Conservation (phyloP, 2,888 invertebrate genomes). For the Stenchaetothrips biformis region DNA sequence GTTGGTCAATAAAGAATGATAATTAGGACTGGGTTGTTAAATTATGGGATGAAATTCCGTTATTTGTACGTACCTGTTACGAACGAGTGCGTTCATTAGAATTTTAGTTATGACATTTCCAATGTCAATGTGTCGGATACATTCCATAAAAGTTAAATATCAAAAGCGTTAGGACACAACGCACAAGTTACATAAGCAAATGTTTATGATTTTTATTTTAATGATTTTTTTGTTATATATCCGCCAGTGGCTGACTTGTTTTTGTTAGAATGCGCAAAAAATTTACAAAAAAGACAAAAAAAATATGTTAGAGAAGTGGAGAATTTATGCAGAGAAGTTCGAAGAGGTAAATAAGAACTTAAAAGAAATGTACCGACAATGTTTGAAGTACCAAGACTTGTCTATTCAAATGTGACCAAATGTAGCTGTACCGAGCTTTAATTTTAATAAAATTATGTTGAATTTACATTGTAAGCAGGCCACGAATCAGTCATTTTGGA, state of each 20-base stretch:
- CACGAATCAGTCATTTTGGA: conserved; percentile 21
- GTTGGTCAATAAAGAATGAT: not conserved
- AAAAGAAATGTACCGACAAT: not conserved
- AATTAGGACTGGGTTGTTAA: not conserved
- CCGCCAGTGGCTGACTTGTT: conserved; percentile 1
- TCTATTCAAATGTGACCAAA: conserved; percentile 24
- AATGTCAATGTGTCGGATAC: not conserved
- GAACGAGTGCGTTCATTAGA: conserved; percentile 14
- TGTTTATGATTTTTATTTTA: conserved; percentile 24
- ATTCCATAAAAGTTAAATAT: conserved; percentile 14
- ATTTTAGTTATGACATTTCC: not conserved
- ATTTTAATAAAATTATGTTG: not conserved
- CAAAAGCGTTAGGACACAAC: not conserved
- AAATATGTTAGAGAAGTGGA: conserved; percentile 13
- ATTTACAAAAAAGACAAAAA: conserved; percentile 28
- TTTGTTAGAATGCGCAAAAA: conserved; percentile 26
- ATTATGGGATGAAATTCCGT: not conserved
- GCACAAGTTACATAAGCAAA: conserved; percentile 9
- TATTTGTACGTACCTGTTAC: conserved; percentile 5
- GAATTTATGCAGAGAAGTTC: not conserved
- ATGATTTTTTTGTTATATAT: not conserved
- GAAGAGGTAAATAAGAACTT: not conserved
- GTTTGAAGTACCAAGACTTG: conserved; percentile 18
- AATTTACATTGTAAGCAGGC: not conserved
- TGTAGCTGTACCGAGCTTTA: conserved; percentile 26